These are phyloP conservation scores for Thecophora atra DNA, from an alignment of 2,888 invertebrate genomes.

Conservation along the genomic window DNA sequence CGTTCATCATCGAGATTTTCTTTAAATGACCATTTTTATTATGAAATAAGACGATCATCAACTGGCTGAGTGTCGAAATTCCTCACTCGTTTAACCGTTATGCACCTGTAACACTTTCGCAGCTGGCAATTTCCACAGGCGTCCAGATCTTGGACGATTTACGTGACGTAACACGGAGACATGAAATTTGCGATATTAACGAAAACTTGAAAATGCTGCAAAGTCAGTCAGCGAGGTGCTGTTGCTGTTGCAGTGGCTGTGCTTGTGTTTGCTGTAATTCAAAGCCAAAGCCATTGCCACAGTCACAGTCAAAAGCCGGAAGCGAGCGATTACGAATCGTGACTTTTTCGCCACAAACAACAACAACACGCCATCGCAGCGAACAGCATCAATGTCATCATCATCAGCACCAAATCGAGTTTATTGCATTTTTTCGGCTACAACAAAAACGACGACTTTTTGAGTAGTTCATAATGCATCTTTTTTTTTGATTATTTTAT, in stretches of 20 bases:
- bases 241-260: background rate
- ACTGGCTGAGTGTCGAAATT: too few relatives aligned
- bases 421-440: background rate
- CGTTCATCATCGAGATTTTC: too few relatives aligned
- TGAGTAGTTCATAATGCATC: background rate
- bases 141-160: background rate
- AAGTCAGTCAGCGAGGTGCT: conserved; percentile 27
- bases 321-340: conserved; percentile 42
- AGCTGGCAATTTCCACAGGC: background rate
- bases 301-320: conserved; percentile 40
- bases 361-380: background rate
- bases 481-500: background rate
- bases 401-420: background rate
- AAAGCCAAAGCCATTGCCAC: conserved; percentile 16
- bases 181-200: background rate
- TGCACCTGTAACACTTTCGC: conserved; percentile 17
- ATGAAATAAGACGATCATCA: too few relatives aligned
- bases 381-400: conserved; percentile 3
- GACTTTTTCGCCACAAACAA: background rate
- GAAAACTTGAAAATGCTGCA: background rate
- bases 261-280: background rate
- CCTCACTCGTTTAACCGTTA: background rate
- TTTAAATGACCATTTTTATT: too few relatives aligned
- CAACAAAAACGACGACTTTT: background rate
- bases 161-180: background rate